phyloP scores from a whole-genome alignment of 1,140 invertebrate genomes.

The Episyrphus balteatus region DNA sequence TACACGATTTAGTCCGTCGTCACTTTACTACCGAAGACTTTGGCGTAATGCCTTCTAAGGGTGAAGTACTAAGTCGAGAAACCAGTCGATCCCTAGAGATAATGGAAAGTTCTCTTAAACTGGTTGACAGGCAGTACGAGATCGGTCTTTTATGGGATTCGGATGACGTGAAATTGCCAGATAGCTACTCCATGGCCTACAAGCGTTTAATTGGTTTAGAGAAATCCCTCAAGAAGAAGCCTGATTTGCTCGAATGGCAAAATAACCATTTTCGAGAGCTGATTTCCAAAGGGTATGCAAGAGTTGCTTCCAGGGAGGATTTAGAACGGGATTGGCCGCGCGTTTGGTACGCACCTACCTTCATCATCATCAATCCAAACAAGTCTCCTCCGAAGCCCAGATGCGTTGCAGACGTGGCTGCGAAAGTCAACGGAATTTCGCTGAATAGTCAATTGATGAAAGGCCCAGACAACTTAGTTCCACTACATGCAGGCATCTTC shows the following conservation, averaged over 20 bases:
- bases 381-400: constrained; percentile 12
- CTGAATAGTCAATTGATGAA: not conserved
- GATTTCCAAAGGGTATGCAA: not conserved
- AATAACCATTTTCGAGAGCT: not conserved
- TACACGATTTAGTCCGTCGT: no score
- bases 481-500: not conserved
- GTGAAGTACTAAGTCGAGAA: no score
- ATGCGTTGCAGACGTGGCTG: constrained; percentile 19
- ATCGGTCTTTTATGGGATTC: constrained; percentile 9
- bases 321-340: not conserved
- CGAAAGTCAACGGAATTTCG: constrained; percentile 1
- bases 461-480: not conserved
- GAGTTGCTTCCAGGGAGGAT: not conserved
- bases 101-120: no score
- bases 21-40: no score
- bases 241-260: not conserved
- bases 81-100: no score
- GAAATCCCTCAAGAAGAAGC: not conserved
- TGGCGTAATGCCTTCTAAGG: no score
- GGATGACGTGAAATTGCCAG: not conserved
- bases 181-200: constrained; percentile 1
- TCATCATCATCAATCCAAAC: constrained; percentile 12
- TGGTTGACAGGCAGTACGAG: not conserved
- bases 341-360: constrained; percentile 18
- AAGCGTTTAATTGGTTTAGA: constrained; percentile 2